Percentiles rank a stretch among this genome's conserved stretches.
phyloP scores from a whole-genome alignment of 2,797 vertebrate species.

The Sebastolobus altivelis region DNA sequence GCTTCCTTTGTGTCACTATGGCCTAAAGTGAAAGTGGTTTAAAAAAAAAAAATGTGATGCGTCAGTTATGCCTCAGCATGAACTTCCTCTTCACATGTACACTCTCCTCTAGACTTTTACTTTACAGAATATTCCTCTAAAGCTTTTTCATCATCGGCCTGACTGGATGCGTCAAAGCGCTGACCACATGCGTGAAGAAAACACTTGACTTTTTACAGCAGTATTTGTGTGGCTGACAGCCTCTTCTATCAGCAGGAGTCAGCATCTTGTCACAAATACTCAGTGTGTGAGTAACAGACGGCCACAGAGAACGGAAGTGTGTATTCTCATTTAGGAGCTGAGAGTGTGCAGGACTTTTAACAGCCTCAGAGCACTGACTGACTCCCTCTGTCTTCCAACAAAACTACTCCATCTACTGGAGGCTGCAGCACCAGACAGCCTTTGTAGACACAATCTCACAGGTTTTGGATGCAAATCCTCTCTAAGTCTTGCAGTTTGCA shows the following conservation, averaged over 20 bases:
- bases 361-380: not conserved
- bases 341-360: not conserved
- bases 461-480: not conserved
- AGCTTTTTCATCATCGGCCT: not conserved
- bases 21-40: not conserved
- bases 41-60: not conserved
- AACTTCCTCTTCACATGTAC: conserved; percentile 23
- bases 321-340: not conserved
- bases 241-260: not conserved
- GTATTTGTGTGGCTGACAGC: not conserved
- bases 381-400: conserved; percentile 32
- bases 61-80: not conserved
- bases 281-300: not conserved
- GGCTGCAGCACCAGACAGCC: not conserved
- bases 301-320: not conserved
- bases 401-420: conserved; percentile 80
- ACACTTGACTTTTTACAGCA: not conserved
- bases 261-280: not conserved
- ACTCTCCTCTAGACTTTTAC: too few species aligned
- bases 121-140: not conserved
- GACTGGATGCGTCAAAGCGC: not conserved
- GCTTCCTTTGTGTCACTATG: not conserved
- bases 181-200: not conserved
- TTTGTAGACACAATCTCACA: accelerated
- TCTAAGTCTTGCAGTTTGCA: not conserved